Percentiles rank a stretch among this genome's conserved stretches.
Conservation (phyloP, 2,888 invertebrate genomes). For the Trachelus troglodyta region DNA sequence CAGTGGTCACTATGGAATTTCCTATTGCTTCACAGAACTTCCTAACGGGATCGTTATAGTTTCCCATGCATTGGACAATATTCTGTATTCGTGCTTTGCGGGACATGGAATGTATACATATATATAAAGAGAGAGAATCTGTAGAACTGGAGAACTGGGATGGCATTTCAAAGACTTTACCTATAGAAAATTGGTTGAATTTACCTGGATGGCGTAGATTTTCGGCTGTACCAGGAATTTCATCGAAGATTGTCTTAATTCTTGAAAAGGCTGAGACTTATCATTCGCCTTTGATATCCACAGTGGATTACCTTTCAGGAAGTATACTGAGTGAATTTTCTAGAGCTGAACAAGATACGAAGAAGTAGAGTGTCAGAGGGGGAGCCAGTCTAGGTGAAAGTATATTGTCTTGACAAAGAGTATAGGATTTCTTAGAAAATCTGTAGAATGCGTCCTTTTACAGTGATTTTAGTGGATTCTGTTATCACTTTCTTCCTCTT, state of each 20-base stretch:
- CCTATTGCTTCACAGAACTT: neutral
- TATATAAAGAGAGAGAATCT: neutral
- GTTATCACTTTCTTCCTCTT: constrained; percentile 25
- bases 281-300: neutral
- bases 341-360: neutral
- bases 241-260: neutral
- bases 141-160: neutral
- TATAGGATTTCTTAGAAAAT: neutral
- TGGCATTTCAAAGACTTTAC: neutral
- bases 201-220: neutral
- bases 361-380: constrained; percentile 10
- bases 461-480: constrained; percentile 34
- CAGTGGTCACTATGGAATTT: neutral
- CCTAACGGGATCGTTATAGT: neutral
- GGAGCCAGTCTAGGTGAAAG: neutral
- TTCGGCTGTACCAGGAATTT: neutral
- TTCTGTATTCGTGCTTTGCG: neutral
- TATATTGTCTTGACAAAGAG: neutral
- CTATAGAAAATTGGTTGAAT: neutral
- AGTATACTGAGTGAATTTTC: neutral
- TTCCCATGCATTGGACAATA: neutral
- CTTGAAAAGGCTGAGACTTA: neutral
- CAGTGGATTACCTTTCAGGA: neutral
- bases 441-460: neutral
- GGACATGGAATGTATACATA: neutral